phyloP scores from a whole-genome alignment of 2,888 invertebrate species.

The Dastarcus helophoroides region DNA sequence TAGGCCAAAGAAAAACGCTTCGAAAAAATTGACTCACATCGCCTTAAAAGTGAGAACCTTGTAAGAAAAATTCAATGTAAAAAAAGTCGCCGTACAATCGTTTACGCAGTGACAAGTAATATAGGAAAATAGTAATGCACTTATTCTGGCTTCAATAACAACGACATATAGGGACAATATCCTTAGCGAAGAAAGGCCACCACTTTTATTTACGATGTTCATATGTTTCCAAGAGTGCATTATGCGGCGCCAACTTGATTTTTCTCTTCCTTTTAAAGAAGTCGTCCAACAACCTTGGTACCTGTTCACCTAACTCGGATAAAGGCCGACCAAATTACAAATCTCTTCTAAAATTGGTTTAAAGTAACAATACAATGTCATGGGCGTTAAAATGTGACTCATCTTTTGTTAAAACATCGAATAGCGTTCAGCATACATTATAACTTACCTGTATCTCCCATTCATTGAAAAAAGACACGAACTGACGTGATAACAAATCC shows the following conservation, averaged over 20 bases:
- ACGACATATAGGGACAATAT: neutral
- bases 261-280: neutral
- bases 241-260: constrained; percentile 1
- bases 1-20: neutral
- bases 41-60: neutral
- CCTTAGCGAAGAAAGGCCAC: neutral
- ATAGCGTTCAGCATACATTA: no score
- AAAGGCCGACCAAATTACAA: constrained; percentile 1
- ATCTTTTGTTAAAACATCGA: no score
- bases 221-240: constrained; percentile 1
- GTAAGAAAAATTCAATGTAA: neutral
- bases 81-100: neutral
- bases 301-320: neutral
- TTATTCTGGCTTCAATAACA: neutral
- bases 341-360: constrained; percentile 1
- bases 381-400: no score
- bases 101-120: neutral
- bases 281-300: neutral
- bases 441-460: no score
- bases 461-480: no score
- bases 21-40: neutral
- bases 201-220: neutral
- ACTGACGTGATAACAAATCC: no score
- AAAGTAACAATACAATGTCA: constrained; percentile 1
- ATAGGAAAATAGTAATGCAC: neutral